Percentiles rank a stretch among this genome's conserved stretches.
phyloP scores from a whole-genome alignment of 2,113 vertebrate genomes.

The Chunga burmeisteri region DNA sequence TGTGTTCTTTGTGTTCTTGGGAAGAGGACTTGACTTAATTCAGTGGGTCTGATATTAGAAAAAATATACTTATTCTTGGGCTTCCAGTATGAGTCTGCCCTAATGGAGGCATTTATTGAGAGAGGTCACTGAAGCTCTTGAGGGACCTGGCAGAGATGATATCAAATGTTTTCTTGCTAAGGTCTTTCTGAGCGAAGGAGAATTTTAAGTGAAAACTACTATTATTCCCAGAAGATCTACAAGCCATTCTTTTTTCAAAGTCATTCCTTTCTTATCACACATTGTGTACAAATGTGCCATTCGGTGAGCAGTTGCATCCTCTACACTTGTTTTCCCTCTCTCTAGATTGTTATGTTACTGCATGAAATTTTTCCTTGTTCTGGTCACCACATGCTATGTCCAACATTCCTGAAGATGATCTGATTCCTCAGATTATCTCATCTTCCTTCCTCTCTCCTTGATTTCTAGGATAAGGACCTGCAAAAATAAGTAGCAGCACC shows the following conservation, averaged over 20 bases:
- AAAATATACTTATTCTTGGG: not conserved
- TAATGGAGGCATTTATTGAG: not conserved
- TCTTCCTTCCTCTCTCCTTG: not conserved
- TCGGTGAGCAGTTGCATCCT: not conserved
- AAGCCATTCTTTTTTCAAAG: not conserved
- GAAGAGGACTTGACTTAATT: not conserved
- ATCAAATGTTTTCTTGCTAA: not conserved
- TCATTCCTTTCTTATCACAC: not conserved
- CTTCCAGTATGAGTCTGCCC: not conserved
- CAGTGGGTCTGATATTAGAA: not conserved
- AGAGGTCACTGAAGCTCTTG: not conserved
- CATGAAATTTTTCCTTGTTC: not conserved
- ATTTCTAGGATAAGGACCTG: not conserved
- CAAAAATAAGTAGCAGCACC: not conserved
- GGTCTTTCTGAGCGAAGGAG: not conserved
- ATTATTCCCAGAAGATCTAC: not conserved
- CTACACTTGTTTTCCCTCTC: not conserved
- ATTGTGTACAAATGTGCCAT: not conserved
- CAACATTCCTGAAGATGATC: not conserved
- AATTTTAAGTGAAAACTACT: not conserved
- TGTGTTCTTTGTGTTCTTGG: not conserved
- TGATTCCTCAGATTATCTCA: not conserved
- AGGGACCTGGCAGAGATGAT: not conserved
- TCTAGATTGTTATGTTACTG: not conserved
- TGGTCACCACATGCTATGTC: not conserved